Base-by-base conservation (phyloP, 2,797 vertebrate genomes). In the Cuniculus paca region DNA sequence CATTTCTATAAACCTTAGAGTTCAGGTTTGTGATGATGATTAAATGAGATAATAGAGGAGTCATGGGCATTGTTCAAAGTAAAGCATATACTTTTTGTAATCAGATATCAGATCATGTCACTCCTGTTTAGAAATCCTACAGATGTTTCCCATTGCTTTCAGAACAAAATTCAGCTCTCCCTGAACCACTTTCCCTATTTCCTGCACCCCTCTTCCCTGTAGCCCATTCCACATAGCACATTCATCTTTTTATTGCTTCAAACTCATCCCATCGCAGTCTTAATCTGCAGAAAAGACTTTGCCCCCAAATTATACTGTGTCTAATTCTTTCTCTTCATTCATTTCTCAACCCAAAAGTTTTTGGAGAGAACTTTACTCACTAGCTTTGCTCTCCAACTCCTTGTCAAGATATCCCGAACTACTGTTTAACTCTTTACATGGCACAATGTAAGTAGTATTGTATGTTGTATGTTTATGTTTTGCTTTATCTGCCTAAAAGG, bases 151-250 rank as follows among this genome's bases (percentile, higher is more conserved):
- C 19, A 19, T 14, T 61, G 20, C 48, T 24, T 26, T 31, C 42
- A 48, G 5, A 82, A 54, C 8, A 39, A 26, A 74, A 52, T 16
- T 1, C 1, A 3, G 3, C 10, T 42, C 34, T n/a, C 13, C 2
- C 0, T 13, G 26, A 45, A 45, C 0, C 2, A 50, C 20, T 65
- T 16, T 75, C 5, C 6, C 7, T 4, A 7, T 17, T 61, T 88
- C 68, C 42, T 2, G 16, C 19, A 1, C 6, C 8, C 0, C 2
- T 24, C 1, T 90, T 31, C 4, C 16, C 11, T 12, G 3, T 0
- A 19, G 8, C 19, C 50, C 36, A 3, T 10, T 75, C n/a, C 13
- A 12, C 11, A 5, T 5, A 31, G 2, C 7, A 0, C 0, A 2
- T 34, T 34, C 16, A 42, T 6, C 22, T 54, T 61, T 72, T 5